Conservation (phyloP, 23 tunicate species). For the Styela clava region DNA sequence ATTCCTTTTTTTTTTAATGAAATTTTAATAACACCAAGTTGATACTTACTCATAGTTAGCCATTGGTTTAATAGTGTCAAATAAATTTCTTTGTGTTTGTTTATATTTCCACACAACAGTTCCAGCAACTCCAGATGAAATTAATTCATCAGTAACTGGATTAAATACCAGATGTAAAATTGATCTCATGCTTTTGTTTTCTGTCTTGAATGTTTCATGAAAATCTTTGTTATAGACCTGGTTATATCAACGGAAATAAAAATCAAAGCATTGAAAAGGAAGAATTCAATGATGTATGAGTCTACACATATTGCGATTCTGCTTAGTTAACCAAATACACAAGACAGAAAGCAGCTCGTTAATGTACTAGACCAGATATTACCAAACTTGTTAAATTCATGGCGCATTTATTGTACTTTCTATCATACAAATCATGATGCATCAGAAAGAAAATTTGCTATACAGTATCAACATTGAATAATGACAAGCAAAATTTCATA, state of each 20-base stretch:
- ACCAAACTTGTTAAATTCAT: no score
- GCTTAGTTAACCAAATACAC: no score
- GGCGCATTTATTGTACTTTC: no score
- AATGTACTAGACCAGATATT: no score
- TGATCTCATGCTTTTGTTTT: constrained; percentile 58
- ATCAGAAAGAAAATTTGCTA: no score
- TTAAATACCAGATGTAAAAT: constrained; percentile 50
- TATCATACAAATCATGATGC: no score
- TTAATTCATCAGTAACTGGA: constrained; percentile 46
- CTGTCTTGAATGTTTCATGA: constrained; percentile 44
- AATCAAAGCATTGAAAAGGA: background rate
- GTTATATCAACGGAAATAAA: background rate
- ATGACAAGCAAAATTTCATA: no score
- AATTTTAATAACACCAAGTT: background rate
- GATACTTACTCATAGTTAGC: constrained; percentile 56
- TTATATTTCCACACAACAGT: constrained; percentile 69
- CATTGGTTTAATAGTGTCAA: constrained; percentile 54
- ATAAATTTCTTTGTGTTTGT: constrained; percentile 20
- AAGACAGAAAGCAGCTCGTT: no score
- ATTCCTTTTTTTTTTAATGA: background rate
- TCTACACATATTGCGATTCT: no score
- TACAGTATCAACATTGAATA: no score
- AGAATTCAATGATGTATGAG: background rate
- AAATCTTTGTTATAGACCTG: constrained; percentile 70
- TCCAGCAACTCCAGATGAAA: constrained; percentile 67